Percentiles rank a stretch among this genome's conserved stretches.
phyloP scores from a whole-genome alignment of 2,888 invertebrate species.

The Xylota segnis region DNA sequence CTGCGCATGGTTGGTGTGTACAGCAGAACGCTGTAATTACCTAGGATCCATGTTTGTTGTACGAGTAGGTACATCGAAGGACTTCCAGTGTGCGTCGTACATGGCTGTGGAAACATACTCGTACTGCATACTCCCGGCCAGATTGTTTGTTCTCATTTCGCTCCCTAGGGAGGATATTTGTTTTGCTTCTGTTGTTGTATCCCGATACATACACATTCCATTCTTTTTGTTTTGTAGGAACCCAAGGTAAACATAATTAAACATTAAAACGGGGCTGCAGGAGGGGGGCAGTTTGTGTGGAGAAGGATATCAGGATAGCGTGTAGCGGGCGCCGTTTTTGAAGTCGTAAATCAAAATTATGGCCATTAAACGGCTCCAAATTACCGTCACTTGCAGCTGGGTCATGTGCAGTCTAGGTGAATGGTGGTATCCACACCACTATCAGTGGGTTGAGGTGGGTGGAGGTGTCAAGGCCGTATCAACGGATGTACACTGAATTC shows the following conservation, averaged over 20 bases:
- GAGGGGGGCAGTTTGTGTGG: not conserved
- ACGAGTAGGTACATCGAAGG: constrained; percentile 53
- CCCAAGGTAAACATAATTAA: constrained; percentile 35
- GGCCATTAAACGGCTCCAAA: constrained; percentile 33
- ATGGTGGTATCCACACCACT: not conserved
- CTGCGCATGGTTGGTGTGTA: constrained; percentile 67
- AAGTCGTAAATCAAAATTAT: constrained; percentile 39
- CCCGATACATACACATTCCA: not conserved
- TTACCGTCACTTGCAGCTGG: constrained; percentile 45
- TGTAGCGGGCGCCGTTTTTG: not conserved
- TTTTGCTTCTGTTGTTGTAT: constrained; percentile 25
- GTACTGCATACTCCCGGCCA: not conserved
- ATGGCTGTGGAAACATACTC: not conserved
- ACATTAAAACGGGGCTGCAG: not conserved
- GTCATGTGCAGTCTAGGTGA: constrained; percentile 35
- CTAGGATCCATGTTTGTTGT: constrained; percentile 50
- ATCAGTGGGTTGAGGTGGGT: not conserved
- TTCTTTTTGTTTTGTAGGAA: not conserved
- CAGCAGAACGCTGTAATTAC: constrained; percentile 50
- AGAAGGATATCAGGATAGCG: not conserved
- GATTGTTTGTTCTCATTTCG: constrained; percentile 52
- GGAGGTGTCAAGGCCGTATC: constrained; percentile 18
- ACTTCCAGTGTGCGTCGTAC: constrained; percentile 16
- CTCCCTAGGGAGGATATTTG: constrained; percentile 45
- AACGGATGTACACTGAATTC: not conserved